Evolutionary conservation across 92 coral and sea anemone genomes (phyloP).

Genomic region (Phenganax marumi): DNA sequence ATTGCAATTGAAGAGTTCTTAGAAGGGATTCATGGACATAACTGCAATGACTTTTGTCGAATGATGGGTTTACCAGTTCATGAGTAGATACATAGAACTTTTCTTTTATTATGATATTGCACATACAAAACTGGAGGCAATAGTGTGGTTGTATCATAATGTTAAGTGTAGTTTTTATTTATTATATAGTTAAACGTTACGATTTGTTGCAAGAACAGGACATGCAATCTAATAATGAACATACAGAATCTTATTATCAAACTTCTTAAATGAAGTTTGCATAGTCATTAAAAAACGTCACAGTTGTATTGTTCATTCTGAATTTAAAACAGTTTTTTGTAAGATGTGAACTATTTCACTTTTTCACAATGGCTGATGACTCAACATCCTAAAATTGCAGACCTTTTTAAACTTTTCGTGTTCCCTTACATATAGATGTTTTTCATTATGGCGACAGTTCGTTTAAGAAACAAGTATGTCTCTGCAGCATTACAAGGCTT

Average conservation of each 20-base stretch:
- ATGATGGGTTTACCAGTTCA: not conserved
- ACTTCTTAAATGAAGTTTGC: no score
- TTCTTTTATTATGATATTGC: not conserved
- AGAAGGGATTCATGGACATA: not conserved
- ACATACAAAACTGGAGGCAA: not conserved
- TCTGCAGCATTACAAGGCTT: constrained; percentile 63
- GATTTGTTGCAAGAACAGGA: no score
- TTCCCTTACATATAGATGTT: not conserved
- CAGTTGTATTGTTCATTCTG: no score
- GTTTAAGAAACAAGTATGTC: constrained; percentile 56
- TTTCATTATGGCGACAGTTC: constrained; percentile 12
- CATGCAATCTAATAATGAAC: no score
- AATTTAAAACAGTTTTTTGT: no score
- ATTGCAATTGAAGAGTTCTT: constrained; percentile 11
- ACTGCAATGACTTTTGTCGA: not conserved
- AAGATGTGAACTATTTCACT: no score
- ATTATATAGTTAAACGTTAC: no score
- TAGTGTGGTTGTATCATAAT: no score
- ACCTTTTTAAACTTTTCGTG: not conserved
- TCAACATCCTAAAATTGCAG: not conserved
- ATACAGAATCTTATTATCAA: no score
- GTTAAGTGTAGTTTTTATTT: no score
- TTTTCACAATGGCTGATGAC: not conserved
- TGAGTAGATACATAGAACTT: no score
- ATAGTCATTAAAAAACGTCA: no score